Conservation (phyloP, 2,797 vertebrate genomes). For the Steatocranus sp. region DNA sequence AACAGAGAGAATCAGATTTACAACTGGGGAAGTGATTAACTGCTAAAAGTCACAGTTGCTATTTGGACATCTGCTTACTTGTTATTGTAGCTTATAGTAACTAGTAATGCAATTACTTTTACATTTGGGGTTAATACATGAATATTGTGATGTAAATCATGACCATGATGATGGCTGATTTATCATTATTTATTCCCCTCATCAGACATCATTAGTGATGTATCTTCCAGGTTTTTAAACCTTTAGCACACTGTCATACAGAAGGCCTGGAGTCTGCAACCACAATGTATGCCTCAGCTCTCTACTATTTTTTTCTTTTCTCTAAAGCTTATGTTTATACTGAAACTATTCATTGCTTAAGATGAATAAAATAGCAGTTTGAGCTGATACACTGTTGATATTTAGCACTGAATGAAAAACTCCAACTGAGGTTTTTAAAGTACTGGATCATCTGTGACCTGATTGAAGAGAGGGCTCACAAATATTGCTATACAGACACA, state of each 20-base stretch:
- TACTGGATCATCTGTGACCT: not conserved
- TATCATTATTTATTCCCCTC: not conserved
- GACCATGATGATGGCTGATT: not conserved
- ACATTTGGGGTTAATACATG: not conserved
- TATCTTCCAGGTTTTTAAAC: not conserved
- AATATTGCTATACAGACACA: not conserved
- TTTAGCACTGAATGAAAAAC: not conserved
- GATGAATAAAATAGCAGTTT: not conserved
- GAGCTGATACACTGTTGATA: not conserved
- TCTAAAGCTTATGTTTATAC: not conserved
- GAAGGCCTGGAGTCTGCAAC: not conserved
- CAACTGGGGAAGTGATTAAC: conserved; percentile 45
- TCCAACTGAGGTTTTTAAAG: not conserved
- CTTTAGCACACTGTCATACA: not conserved
- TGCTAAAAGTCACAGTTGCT: conserved; percentile 42
- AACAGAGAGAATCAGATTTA: conserved; percentile 45
- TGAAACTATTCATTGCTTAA: not conserved
- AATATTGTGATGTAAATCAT: not conserved
- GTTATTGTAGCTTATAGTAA: conserved; percentile 60
- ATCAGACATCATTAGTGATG: not conserved
- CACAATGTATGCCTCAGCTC: not conserved
- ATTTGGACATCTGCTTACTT: conserved; percentile 54
- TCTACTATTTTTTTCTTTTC: not conserved
- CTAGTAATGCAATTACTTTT: conserved; percentile 23
- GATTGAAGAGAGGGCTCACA: not conserved